Conservation (phyloP, 1,140 invertebrate species). For the Papilio aristodemus region DNA sequence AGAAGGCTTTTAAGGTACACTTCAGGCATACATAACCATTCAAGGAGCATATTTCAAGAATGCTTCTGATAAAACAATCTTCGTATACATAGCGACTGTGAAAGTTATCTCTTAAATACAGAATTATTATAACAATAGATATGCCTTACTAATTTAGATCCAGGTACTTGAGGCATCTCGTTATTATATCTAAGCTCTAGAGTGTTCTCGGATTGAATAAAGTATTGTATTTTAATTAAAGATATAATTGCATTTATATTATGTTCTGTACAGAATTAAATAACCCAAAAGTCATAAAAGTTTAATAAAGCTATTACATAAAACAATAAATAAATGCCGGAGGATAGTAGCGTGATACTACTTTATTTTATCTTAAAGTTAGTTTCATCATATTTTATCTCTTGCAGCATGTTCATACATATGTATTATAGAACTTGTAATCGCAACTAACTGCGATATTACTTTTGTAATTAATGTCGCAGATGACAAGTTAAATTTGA, state of each 20-base stretch:
- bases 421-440: background rate
- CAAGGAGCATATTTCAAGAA: background rate
- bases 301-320: background rate
- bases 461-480: too few species aligned
- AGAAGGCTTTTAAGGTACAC: constrained; percentile 13
- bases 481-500: too few species aligned
- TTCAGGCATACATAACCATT: background rate
- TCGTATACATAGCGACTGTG: background rate
- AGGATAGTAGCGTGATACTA: background rate
- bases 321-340: constrained; percentile 11
- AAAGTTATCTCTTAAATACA: background rate
- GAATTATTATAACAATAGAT: too few species aligned
- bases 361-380: constrained; percentile 1
- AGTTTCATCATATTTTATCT: background rate
- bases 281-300: background rate
- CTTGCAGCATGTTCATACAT: background rate
- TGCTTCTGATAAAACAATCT: background rate
- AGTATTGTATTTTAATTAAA: too few species aligned
- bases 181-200: too few species aligned
- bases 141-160: too few species aligned
- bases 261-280: too few species aligned
- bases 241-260: too few species aligned
- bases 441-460: too few species aligned
- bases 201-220: too few species aligned
- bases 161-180: too few species aligned